These are phyloP conservation scores for Chalcis sispes DNA, from an alignment of 2,888 invertebrate genomes.

Conservation along the genomic window DNA sequence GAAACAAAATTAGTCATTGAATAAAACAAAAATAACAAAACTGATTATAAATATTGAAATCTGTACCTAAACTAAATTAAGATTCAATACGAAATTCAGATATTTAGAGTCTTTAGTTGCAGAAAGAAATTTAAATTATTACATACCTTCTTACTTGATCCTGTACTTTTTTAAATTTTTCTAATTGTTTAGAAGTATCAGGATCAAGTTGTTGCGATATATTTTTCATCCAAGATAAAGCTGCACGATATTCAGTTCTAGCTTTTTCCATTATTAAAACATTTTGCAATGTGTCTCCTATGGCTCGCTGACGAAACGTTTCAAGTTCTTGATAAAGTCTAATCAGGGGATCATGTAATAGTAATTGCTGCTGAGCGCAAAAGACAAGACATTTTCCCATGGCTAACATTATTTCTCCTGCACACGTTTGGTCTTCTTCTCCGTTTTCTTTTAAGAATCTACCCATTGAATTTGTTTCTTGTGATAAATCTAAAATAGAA, in stretches of 20 bases:
- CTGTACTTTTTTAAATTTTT: constrained; percentile 95
- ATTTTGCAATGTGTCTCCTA: constrained; percentile 93
- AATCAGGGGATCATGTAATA: constrained; percentile 89
- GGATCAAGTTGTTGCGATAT: constrained; percentile 96
- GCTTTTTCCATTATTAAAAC: constrained; percentile 96
- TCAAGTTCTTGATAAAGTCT: constrained; percentile 97
- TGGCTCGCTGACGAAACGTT: constrained; percentile 95
- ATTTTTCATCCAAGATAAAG: constrained; percentile 99
- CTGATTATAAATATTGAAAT: too few species aligned
- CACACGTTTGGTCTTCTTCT: constrained; percentile 89
- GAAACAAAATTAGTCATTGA: too few species aligned
- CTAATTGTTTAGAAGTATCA: constrained; percentile 95
- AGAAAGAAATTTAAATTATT: too few species aligned
- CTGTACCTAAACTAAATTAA: too few species aligned
- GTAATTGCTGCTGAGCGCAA: constrained; percentile 94
- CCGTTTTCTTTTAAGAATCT: constrained; percentile 96
- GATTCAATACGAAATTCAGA: too few species aligned
- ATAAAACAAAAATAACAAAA: too few species aligned
- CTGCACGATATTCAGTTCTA: constrained; percentile 96
- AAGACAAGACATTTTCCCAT: constrained; percentile 93
- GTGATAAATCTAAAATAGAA: constrained; percentile 83
- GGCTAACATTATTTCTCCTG: constrained; percentile 88
- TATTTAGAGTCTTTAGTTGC: too few species aligned
- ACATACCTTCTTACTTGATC: constrained; percentile 86
- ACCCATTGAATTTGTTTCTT: constrained; percentile 96